A percentile compares a stretch with the other conserved stretches of the same genome.
These are phyloP conservation scores for Heliconius himera DNA, from an alignment of 1,140 invertebrate genomes.

Conservation along the genomic window DNA sequence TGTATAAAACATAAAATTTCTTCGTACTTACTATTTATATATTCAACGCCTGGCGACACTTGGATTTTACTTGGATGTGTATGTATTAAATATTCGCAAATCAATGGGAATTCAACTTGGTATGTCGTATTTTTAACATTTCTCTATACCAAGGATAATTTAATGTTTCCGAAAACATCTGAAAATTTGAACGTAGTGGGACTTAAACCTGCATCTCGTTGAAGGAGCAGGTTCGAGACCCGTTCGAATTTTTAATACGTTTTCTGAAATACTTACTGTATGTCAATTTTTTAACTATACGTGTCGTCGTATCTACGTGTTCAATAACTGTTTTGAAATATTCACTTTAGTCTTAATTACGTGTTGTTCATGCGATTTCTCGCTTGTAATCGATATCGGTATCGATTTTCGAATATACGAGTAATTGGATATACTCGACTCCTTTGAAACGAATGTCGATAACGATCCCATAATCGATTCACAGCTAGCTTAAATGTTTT, in stretches of 20 bases:
- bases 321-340: not conserved
- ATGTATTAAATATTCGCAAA: not conserved
- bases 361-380: not conserved
- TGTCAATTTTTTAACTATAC: not conserved
- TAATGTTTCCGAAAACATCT: too few relatives aligned
- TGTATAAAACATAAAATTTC: too few relatives aligned
- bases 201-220: too few relatives aligned
- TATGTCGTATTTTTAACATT: not conserved
- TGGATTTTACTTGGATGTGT: not conserved
- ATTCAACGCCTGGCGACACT: not conserved
- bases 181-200: too few relatives aligned
- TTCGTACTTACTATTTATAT: too few relatives aligned
- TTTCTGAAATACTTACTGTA: not conserved
- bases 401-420: not conserved
- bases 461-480: not conserved
- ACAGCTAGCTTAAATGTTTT: not conserved
- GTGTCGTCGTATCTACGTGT: not conserved
- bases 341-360: not conserved
- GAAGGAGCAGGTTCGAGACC: too few relatives aligned
- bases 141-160: too few relatives aligned
- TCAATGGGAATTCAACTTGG: not conserved
- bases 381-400: not conserved
- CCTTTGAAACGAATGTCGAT: not conserved
- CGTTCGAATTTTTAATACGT: too few relatives aligned
- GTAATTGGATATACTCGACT: not conserved